Evolutionary conservation across 2,888 invertebrate genomes (phyloP).

Genomic region (Linnaemya vulpina): DNA sequence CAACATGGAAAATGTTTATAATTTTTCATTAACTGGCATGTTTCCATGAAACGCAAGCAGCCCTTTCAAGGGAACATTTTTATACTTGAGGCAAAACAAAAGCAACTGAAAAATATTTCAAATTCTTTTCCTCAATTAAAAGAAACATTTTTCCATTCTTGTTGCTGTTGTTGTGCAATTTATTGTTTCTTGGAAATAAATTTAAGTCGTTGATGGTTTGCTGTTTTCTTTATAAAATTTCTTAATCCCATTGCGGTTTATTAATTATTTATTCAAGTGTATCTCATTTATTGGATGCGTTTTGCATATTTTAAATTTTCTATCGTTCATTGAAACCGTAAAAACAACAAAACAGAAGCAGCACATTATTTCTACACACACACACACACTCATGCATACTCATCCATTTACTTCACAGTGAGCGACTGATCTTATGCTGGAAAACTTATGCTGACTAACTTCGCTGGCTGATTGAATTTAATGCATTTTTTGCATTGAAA

Average conservation of each 20-base stretch:
- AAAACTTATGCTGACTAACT: conserved; percentile 34
- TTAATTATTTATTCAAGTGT: conserved; percentile 68
- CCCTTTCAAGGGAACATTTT: conserved; percentile 26
- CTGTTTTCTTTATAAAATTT: conserved; percentile 45
- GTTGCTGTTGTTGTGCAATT: conserved; percentile 6
- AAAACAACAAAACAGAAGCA: conserved; percentile 31
- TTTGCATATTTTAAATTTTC: conserved; percentile 69
- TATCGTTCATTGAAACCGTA: conserved; percentile 67
- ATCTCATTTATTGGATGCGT: conserved; percentile 51
- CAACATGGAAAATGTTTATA: conserved; percentile 27
- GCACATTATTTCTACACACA: conserved; percentile 5
- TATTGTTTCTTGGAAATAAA: conserved; percentile 42
- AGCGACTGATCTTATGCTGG: conserved; percentile 30
- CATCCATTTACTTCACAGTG: background rate
- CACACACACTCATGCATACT: background rate
- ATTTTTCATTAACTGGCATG: conserved; percentile 4
- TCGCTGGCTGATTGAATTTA: conserved; percentile 47
- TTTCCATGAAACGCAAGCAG: conserved; percentile 8
- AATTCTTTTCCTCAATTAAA: conserved; percentile 63
- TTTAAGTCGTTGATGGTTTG: conserved; percentile 34
- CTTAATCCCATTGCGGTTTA: conserved; percentile 67
- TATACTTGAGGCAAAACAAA: conserved; percentile 1
- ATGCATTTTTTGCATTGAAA: conserved; percentile 49
- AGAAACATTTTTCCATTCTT: background rate
- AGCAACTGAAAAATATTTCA: conserved; percentile 12